These are phyloP conservation scores for Pogona vitticeps DNA, from an alignment of 2,113 vertebrate species.

Conservation along the genomic window DNA sequence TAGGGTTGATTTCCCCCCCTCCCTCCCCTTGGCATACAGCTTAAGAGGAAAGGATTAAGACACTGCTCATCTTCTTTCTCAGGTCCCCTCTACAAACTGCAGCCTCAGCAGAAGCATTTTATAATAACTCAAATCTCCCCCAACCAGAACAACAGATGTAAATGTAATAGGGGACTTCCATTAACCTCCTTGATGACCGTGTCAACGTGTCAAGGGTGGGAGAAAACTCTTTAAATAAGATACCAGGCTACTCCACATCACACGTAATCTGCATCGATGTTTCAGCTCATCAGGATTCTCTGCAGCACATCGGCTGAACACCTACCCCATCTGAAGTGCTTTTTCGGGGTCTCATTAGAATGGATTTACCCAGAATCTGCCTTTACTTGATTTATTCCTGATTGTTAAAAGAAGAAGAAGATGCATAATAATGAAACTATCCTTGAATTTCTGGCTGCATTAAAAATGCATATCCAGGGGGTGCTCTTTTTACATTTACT, in stretches of 20 bases:
- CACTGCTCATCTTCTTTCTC: not conserved
- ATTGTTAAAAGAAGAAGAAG: not conserved
- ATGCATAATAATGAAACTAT: slow-evolving; percentile 3
- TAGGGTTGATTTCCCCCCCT: not conserved
- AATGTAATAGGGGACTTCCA: not conserved
- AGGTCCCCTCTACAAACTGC: not conserved
- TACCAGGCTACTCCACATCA: too few relatives aligned
- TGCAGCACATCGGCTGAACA: not conserved
- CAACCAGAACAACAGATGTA: not conserved
- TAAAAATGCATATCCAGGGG: slow-evolving; percentile 22
- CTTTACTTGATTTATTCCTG: not conserved
- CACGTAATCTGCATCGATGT: too few relatives aligned
- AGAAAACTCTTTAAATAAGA: not conserved
- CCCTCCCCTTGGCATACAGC: too few relatives aligned
- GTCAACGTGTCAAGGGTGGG: too few relatives aligned
- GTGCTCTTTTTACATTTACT: not conserved
- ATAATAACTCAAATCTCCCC: not conserved
- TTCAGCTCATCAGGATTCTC: not conserved
- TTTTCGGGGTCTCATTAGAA: not conserved
- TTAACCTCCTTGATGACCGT: not conserved
- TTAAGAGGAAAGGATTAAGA: not conserved
- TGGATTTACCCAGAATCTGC: not conserved
- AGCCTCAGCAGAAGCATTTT: not conserved
- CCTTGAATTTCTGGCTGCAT: slow-evolving; percentile 1
- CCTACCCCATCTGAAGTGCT: not conserved